Base-by-base conservation (phyloP, 2,113 vertebrate species). In the Talpa occidentalis region DNA sequence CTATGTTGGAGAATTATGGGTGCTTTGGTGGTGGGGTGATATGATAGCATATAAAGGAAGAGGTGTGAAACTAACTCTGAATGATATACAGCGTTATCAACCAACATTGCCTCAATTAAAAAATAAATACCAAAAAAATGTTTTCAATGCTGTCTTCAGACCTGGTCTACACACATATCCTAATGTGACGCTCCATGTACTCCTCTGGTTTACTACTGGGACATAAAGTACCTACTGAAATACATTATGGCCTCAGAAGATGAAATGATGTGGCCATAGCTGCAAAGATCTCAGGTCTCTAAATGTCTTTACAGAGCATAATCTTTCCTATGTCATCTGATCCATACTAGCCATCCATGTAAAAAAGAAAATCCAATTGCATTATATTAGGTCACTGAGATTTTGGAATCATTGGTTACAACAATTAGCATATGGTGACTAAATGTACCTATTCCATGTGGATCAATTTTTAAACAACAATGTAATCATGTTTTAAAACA, bases 391-490 rank as follows among this genome's bases (percentile, higher is more conserved):
- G 22, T 62, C 35, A 74, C 3, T n/a, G 54, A 79, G 12, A 49
- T 66, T 87, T 88, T 37, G 32, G 6, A n/a, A 93, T 35, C 15
- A 5, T 56, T 67, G 72, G 3, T 59, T 30, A 88, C 24, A 52
- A 30, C 11, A 78, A 14, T n/a, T 67, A 70, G 64, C 59, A 47
- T 44, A 37, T 24, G 35, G 6, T 67, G 32, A 60, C 14, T 79
- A 93, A 62, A 78, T 56, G 76, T 52, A 49, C 10, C 9, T 72
- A 30, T 73, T 15, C 24, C 4, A 12, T 26, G 1, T 42, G 9
- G 32, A 83, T 17, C 49, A 52, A 60, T 83, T 92, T 69, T 64
- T 81, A 82, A 96, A 67, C 82, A 47, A 44, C 15, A 54, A 24
- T 37, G 11, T 77, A n/a, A 72, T 69, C 21, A n/a, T 30, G 44